Evolutionary conservation across 2,797 vertebrate species (phyloP), one percentile per base, ranked within the genome.

Genomic region (Aeoliscus strigatus): DNA sequence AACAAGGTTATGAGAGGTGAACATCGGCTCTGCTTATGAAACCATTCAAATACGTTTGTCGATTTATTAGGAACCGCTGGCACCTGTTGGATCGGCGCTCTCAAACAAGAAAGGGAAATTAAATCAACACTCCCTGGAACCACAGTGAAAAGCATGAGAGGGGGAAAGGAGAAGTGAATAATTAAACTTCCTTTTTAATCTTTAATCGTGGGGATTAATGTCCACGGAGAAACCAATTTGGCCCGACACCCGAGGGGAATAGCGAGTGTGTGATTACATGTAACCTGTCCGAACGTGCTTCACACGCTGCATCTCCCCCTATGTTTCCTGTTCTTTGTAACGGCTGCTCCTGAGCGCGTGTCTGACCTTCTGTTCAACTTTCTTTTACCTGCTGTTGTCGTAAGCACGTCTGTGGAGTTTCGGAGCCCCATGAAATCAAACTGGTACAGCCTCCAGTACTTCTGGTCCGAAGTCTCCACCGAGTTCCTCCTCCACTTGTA

Each of bases 381-480:
- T 31, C 9, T 9, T 60, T 63, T 78, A 97, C 95, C 94, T 81
- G 94, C 89, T 40, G 93, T 92, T 0, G 95, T 97, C 10, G 88
- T 86, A 60, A 96, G 87, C 33, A 90, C 80, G 26, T 93, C 92
- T 0, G 93, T 93, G 18, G 88, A 93, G 81, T 98, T 98, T 61
- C 93, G 77, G 41, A 97, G 90, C 39, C 95, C 95, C 93, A 96
- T 93, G 82, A 97, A 98, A 54, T 96, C 94, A 74, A 98, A 98
- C 78, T 98, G 95, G 77, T 98, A 98, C 3, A 98, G 93, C 50
- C 94, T 82, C 95, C 95, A 98, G 58, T 93, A 95, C 40, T 96
- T 95, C 86, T 98, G 91, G 72, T 97, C 93, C 0, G 93, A 92
- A 0, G 94, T 92, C 56, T 95, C 92, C 44, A 98, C 93, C 0